Conservation (phyloP, 2,797 vertebrate genomes). For the Gadopsis bispinosus region DNA sequence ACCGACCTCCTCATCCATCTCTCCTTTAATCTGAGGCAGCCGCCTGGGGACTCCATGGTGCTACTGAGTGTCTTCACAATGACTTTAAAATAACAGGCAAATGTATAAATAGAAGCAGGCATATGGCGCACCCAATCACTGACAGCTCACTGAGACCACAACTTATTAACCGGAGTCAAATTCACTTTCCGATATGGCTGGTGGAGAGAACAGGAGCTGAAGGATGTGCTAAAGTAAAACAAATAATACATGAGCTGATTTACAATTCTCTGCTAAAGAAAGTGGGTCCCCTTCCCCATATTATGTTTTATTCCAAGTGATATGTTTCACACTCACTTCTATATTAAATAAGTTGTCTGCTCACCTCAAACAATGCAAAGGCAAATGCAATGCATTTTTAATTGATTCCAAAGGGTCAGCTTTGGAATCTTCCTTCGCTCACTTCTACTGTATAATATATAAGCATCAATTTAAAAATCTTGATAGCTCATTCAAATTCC, state of each 20-base stretch:
- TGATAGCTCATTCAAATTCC: not conserved
- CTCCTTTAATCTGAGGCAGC: slow-evolving; percentile 66
- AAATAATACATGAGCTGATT: not conserved
- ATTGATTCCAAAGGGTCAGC: not conserved
- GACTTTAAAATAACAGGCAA: slow-evolving; percentile 68
- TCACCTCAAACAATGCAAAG: not conserved
- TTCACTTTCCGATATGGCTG: slow-evolving; percentile 25
- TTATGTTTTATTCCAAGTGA: slow-evolving; percentile 14
- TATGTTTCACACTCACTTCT: not conserved
- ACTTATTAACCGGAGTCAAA: slow-evolving; percentile 48
- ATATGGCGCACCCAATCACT: slow-evolving; percentile 58
- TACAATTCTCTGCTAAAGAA: not conserved
- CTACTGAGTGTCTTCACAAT: slow-evolving; percentile 61
- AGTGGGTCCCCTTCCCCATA: not conserved
- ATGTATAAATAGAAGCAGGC: slow-evolving; percentile 73
- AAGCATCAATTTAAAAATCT: too few species aligned
- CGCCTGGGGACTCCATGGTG: slow-evolving; percentile 55
- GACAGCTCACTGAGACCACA: slow-evolving; percentile 56
- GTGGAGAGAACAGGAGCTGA: slow-evolving; percentile 6
- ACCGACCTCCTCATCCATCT: slow-evolving; percentile 60
- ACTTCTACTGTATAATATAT: not conserved
- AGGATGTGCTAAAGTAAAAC: slow-evolving; percentile 15
- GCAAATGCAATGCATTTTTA: not conserved
- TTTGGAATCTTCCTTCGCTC: not conserved
- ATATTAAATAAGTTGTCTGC: not conserved